Evolutionary conservation across 1,140 invertebrate genomes (phyloP).

Genomic region (Sminthurinus signatus): DNA sequence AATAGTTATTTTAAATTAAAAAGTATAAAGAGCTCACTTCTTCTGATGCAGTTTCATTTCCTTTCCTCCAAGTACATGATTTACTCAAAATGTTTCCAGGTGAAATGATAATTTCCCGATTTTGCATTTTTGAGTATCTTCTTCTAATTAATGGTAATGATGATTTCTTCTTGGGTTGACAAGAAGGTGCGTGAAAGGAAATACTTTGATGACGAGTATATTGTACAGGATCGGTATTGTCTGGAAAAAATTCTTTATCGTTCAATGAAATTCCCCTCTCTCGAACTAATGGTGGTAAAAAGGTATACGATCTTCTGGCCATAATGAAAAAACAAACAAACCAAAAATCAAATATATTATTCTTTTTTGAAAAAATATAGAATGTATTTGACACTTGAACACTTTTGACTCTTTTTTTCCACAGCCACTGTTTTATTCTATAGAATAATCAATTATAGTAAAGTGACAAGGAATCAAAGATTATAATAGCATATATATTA

Average conservation of each 20-base stretch:
- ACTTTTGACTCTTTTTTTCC: too few relatives aligned
- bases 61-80: constrained; percentile 26
- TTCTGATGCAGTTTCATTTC: constrained; percentile 22
- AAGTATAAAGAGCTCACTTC: too few relatives aligned
- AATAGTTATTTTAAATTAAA: too few relatives aligned
- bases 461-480: too few relatives aligned
- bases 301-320: constrained; percentile 2
- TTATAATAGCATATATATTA: too few relatives aligned
- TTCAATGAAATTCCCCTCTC: neutral
- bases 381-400: too few relatives aligned
- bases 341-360: too few relatives aligned
- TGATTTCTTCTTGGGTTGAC: neutral
- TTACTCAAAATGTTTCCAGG: constrained; percentile 36
- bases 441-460: too few relatives aligned
- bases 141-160: too few relatives aligned
- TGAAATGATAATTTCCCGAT: constrained; percentile 22
- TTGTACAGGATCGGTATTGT: neutral
- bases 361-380: too few relatives aligned
- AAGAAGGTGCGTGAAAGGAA: neutral
- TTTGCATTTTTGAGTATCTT: constrained; percentile 2
- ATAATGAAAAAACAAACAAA: neutral
- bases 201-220: neutral
- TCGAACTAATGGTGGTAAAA: constrained; percentile 1
- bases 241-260: constrained; percentile 2
- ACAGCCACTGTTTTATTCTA: too few relatives aligned